Base-by-base conservation (phyloP, 2,797 vertebrate genomes). In the Micropoecilia bifurca region DNA sequence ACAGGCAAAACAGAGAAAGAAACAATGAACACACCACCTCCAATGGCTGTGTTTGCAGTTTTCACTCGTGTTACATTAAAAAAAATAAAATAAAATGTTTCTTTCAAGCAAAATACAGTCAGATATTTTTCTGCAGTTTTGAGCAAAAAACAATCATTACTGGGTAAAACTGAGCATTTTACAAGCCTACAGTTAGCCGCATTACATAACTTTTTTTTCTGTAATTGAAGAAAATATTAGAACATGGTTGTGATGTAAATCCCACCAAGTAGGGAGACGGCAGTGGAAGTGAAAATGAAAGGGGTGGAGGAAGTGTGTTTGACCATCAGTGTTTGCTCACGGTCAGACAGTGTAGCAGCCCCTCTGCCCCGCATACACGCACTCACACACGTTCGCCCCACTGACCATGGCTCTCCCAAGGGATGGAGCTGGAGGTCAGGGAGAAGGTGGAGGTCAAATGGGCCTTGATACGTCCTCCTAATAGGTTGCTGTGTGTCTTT, bases 391-490 rank as follows among this genome's bases (percentile, higher is more conserved):
- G 86, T 92, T 91, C 78, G 75, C 89, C 84, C 86, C 76, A 82
- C 90, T 92, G 84, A 89, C 90, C 90, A 45, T 45, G 83, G 28
- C 79, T 88, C 84, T 91, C 95, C 92, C 92, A 10, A 43, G 92
- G 88, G 96, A 95, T 76, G 84, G 80, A 81, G 86, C 82, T 95
- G 45, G 95, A 96, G 96, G 95, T 96, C 95, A 96, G 94, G 92
- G 95, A 95, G 95, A 96, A 96, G 96, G 95, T 96, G 93, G 96
- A 96, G 95, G 95, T 96, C 95, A 96, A 95, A 95, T 95, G 93
- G 93, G 91, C 89, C 85, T 85, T 90, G 91, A 94, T 94, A 93
- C 86, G 94, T 91, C 88, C 89, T 82, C 85, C 92, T 96, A 96
- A 96, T 95, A 88, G 91, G 93, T 89, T 73, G 22, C 75, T 76